Evolutionary conservation across 1,140 invertebrate species (phyloP), one percentile per base, ranked within the genome.

Genomic region (Pogonognathellus flavescens): DNA sequence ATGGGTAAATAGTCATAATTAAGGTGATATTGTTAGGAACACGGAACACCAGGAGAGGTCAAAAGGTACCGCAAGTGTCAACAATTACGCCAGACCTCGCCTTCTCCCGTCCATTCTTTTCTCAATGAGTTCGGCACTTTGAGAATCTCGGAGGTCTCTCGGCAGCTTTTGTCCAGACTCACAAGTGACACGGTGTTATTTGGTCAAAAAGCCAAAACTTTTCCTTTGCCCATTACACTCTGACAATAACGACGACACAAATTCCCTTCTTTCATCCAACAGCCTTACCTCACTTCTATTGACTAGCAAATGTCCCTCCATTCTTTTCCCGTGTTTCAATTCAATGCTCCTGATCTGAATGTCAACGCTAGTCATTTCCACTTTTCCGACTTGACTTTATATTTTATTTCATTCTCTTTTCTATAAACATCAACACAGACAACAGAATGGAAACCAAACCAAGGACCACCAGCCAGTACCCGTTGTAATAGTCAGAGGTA

Each of bases 41-140:
- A n/a, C 81, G 80, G 80, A 85, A 85, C 84, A 70, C 85, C 85
- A 80, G 31, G 80, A 18, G 85, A 86, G 85, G 85, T 86, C 85
- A 86, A 86, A 86, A 82, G 85, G 81, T 60, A 86, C 85, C 85
- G 80, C 85, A 86, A 86, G 81, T 86, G 85, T 86, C 85, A 86
- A 86, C 85, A 86, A 86, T 83, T 70, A 86, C 62, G 25, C 41
- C 16, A 59, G 53, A 60, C 85, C 85, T 66, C 76, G 80, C 80
- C 80, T 81, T 59, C 50, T 50, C 14, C 50, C 53, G 50, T 55
- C 20, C 18, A 81, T 81, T 55, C n/a, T 53, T 81, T 81, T 53
- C 76, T 81, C 52, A 86, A 86, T 86, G 85, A 83, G 57, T 66
- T 86, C 85, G 85, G 85, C 85, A 82, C 85, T 83, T 86, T 86